Conservation (phyloP, 2,113 vertebrate genomes). For the Vanacampus margaritifer region DNA sequence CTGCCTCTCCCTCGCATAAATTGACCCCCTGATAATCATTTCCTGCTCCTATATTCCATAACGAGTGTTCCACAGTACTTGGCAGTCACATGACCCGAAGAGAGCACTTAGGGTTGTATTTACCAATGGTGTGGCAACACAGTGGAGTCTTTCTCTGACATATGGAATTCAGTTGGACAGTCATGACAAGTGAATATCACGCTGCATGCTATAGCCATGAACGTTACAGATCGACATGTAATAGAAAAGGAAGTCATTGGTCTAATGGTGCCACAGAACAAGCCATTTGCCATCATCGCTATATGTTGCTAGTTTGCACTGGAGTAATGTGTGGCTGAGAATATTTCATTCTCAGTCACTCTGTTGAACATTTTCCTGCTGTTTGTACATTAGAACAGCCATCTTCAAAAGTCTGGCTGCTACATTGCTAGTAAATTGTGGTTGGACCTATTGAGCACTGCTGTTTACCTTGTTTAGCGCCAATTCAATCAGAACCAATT, state of each 20-base stretch:
- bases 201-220: constrained; percentile 55
- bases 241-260: constrained; percentile 53
- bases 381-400: not conserved
- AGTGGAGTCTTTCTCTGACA: constrained; percentile 56
- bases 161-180: constrained; percentile 58
- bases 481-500: constrained; percentile 30
- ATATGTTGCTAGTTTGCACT: constrained; percentile 38
- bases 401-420: constrained; percentile 11
- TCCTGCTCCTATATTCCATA: constrained; percentile 63
- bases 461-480: constrained; percentile 38
- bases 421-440: not conserved
- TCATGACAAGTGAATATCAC: constrained; percentile 60
- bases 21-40: constrained; percentile 74
- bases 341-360: constrained; percentile 8
- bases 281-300: constrained; percentile 49
- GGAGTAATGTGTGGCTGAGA: constrained; percentile 13
- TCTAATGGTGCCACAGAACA: constrained; percentile 50
- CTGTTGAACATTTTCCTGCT: not conserved
- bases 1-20: constrained; percentile 67
- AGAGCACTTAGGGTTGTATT: constrained; percentile 64
- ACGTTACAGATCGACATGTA: constrained; percentile 52
- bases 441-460: constrained; percentile 22
- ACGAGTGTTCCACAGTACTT: constrained; percentile 61
- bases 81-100: constrained; percentile 62
- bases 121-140: constrained; percentile 44